Conservation (phyloP, 2,797 vertebrate species). For the Schizopygopsis pylzovi region DNA sequence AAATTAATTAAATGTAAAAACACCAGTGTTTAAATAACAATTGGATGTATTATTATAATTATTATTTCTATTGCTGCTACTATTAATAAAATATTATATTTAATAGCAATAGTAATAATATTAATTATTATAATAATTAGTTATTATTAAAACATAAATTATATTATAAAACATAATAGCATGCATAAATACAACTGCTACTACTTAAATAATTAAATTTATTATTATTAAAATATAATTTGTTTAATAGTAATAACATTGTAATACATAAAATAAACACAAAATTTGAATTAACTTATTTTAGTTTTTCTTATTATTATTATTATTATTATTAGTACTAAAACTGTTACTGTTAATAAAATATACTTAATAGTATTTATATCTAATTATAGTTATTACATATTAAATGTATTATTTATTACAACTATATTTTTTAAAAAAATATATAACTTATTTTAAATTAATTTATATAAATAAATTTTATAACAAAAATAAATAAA, state of each 20-base stretch:
- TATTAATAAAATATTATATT: not conserved
- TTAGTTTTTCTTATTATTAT: not conserved
- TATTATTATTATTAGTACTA: not conserved
- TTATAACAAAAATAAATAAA: too few relatives aligned
- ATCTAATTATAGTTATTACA: too few relatives aligned
- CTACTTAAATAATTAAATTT: not conserved
- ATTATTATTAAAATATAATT: not conserved
- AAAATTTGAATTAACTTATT: too few relatives aligned
- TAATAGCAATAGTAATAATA: not conserved
- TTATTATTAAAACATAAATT: not conserved
- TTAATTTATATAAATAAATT: too few relatives aligned
- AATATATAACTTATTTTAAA: too few relatives aligned
- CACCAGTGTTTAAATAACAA: not conserved
- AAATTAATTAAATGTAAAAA: not conserved
- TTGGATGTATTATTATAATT: too few relatives aligned
- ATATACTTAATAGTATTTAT: too few relatives aligned
- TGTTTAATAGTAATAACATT: not conserved
- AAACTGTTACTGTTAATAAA: too few relatives aligned
- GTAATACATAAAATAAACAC: not conserved
- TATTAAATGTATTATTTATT: too few relatives aligned
- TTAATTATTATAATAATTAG: not conserved
- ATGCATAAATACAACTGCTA: too few relatives aligned
- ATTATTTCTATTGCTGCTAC: not conserved
- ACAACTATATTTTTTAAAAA: too few relatives aligned
- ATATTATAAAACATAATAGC: too few relatives aligned